A percentile compares a stretch with the other conserved stretches of the same genome.
phyloP scores from a whole-genome alignment of 2,113 vertebrate genomes.

The Pluvialis apricaria region DNA sequence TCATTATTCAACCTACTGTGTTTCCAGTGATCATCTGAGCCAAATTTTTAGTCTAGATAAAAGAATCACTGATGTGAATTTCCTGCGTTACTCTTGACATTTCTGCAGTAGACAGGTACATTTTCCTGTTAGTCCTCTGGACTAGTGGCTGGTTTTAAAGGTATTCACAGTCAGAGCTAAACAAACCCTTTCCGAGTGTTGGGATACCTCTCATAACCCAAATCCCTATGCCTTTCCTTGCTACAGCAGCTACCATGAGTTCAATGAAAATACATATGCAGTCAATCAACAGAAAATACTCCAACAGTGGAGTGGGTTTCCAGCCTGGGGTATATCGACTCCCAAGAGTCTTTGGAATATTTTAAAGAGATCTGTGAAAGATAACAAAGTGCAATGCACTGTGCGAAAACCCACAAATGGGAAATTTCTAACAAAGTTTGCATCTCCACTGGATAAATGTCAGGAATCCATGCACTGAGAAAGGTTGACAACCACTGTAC shows the following conservation, averaged over 20 bases:
- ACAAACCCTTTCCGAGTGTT: background rate
- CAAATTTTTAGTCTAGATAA: background rate
- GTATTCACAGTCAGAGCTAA: background rate
- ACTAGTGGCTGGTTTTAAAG: background rate
- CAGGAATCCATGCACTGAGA: background rate
- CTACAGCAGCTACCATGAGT: background rate
- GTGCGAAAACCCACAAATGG: background rate
- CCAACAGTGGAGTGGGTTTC: background rate
- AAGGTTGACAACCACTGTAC: background rate
- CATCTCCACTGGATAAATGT: background rate
- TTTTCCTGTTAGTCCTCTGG: background rate
- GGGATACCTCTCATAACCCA: background rate
- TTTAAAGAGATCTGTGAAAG: background rate
- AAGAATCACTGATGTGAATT: background rate
- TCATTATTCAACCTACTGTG: background rate
- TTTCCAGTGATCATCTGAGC: background rate
- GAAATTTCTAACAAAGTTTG: background rate
- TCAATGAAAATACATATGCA: background rate
- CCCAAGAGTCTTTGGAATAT: background rate
- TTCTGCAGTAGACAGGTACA: background rate
- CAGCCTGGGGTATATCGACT: background rate
- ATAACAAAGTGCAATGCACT: background rate
- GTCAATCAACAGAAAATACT: background rate
- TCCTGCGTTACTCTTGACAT: background rate
- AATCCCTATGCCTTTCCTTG: background rate